These are phyloP conservation scores for Muscicapa adusta DNA, from an alignment of 2,113 vertebrate genomes.

Conservation along the genomic window DNA sequence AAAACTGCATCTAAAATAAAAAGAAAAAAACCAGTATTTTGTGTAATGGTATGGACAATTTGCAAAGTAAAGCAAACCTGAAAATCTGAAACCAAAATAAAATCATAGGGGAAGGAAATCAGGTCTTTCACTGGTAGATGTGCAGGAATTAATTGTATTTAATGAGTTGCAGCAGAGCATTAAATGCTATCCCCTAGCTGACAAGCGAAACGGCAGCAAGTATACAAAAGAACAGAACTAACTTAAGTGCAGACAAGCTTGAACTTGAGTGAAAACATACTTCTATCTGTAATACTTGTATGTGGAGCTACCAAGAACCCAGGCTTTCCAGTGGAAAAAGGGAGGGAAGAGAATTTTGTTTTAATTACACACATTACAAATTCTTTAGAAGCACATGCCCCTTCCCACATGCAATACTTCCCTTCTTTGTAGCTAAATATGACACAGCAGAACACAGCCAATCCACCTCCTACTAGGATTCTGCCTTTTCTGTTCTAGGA, in stretches of 20 bases:
- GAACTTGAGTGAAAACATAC: background rate
- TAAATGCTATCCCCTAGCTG: background rate
- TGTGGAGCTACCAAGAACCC: background rate
- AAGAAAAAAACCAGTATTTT: background rate
- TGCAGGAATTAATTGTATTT: background rate
- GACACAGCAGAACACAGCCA: slow-evolving; percentile 31
- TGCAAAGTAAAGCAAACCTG: background rate
- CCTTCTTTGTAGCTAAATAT: background rate
- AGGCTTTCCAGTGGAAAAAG: background rate
- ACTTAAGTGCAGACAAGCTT: background rate
- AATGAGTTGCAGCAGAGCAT: background rate
- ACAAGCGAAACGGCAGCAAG: background rate
- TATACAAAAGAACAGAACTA: background rate
- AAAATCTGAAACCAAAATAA: background rate
- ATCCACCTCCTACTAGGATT: background rate
- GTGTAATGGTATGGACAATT: background rate
- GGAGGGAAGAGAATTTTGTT: background rate
- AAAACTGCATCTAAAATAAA: background rate
- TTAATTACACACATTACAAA: background rate
- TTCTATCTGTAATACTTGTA: background rate
- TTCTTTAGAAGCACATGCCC: background rate
- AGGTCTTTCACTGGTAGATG: background rate
- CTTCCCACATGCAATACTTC: background rate
- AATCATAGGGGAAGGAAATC: background rate
- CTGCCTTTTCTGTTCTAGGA: background rate